Evolutionary conservation across 2,888 invertebrate species (phyloP), one percentile per base, ranked within the genome.

Genomic region (Miltochrista miniata): DNA sequence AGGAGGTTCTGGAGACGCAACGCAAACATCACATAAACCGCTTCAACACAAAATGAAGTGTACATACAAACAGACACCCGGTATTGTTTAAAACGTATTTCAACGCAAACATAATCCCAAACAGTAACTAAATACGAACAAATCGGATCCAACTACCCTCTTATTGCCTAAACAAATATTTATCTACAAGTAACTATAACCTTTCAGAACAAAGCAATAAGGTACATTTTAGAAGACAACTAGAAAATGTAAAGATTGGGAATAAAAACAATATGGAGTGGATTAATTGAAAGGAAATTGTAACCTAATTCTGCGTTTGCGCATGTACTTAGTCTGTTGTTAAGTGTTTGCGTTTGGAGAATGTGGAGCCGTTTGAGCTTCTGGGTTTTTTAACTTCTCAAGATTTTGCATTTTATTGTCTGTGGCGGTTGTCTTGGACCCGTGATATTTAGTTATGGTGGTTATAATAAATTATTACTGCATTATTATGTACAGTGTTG

Each of bases 271-370:
- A 45, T 45, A 41, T 44, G 41, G 44, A 60, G 68, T 72, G 45
- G 40, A 51, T 74, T 80, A 82, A 84, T 82, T 81, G 84, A 80
- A 74, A 80, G 85, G 86, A 86, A 81, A 86, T 72, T 76, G 87
- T 83, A 87, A 83, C 81, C 75, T 79, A 72, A 85, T 64, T 75
- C 78, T 51, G 49, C 83, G 78, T 87, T 81, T 85, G 75, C 35
- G 24, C 15, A 61, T 66, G 66, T 72, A 69, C 76, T 86, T 80
- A 81, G 57, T 38, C 47, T 59, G 48, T 62, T 64, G 61, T 51
- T 55, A 46, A 54, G 66, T 60, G 41, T 73, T 56, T 12, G 45
- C 55, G 79, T 73, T n/a, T n/a, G n/a, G n/a, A 61, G 60, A 13
- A 18, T 7, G 29, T n/a, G 9, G 9, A 5, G 15, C 3, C n/a